Base-by-base conservation (phyloP, 2,797 vertebrate genomes). In the Tauraco hartlaubi region DNA sequence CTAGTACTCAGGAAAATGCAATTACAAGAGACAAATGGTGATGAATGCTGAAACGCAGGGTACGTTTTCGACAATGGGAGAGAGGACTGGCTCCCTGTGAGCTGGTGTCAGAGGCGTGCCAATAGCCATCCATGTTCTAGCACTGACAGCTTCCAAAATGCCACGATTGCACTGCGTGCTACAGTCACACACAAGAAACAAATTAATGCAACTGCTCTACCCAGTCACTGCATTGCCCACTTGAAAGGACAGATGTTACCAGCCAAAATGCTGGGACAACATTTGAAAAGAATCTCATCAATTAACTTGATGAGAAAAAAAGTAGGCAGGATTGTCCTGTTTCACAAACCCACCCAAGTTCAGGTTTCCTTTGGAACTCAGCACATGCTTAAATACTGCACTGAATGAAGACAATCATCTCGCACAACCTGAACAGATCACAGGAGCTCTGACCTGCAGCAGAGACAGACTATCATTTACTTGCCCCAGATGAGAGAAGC, bases 1-100 rank as follows among this genome's bases (percentile, higher is more conserved):
- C 93, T 88, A 83, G 63, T 86, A 83, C 78, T 91, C 75, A 85
- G 71, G 77, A 94, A 96, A 92, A 96, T 31, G 82, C 31, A 96
- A 92, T 95, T 96, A 92, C 2, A 1, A 74, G 64, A 94, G 81
- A 94, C 64, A 85, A 94, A 92, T 78, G 41, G 86, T 91, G 84
- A 91, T 83, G 85, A 94, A 93, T 83, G 87, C 56, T 56, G 80
- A 85, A 96, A 92, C 66, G 64, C 75, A 92, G 81, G 82, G 39
- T 85, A 92, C 72, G 58, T 72, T 72, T 94, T 77, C 8, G 62
- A 94, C 88, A 93, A 80, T 46, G 52, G 79, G 86, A 88, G 82
- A 44, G 55, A 78, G 58, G 67, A 55, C 41, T 31, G 64, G 43
- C 68, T 82, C 58, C 35, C 67, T 64, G 66, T 37, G 88, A 91